phyloP scores from a whole-genome alignment of 2,113 vertebrate species.

The Colistium nudipinnis region DNA sequence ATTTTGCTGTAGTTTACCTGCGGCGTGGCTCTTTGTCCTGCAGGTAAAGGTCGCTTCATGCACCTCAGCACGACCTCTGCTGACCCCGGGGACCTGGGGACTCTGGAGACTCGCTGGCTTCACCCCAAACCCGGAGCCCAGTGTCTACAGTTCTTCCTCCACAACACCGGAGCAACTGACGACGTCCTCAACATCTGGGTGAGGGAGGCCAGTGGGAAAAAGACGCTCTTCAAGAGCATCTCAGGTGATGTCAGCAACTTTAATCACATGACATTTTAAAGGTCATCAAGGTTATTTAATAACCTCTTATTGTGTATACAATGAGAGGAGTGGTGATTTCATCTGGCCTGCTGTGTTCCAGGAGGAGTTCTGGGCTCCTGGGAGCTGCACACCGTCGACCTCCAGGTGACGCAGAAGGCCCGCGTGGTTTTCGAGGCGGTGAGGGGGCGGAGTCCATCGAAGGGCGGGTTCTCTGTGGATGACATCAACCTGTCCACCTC shows the following conservation, averaged over 20 bases:
- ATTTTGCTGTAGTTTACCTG: no score
- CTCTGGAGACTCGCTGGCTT: conserved; percentile 84
- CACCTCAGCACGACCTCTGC: conserved; percentile 82
- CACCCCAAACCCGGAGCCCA: conserved; percentile 86
- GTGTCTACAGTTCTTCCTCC: conserved; percentile 90
- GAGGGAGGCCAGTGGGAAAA: conserved; percentile 72
- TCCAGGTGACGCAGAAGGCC: conserved; percentile 81
- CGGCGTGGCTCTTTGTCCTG: background rate
- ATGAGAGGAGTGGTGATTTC: no score
- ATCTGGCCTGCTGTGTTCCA: conserved; percentile 23
- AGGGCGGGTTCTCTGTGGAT: conserved; percentile 88
- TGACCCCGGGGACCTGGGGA: conserved; percentile 57
- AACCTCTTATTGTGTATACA: no score
- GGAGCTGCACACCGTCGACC: conserved; percentile 85
- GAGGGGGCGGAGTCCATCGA: conserved; percentile 73
- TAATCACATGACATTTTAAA: background rate
- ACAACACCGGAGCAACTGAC: conserved; percentile 76
- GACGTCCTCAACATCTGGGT: conserved; percentile 85
- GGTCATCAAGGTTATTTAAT: background rate
- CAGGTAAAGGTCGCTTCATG: conserved; percentile 90
- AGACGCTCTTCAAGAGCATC: conserved; percentile 79
- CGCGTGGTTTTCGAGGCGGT: conserved; percentile 84
- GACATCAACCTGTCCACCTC: conserved; percentile 92
- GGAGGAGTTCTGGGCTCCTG: conserved; percentile 78
- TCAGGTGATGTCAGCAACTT: conserved; percentile 74